Conservation (phyloP, 2,888 invertebrate genomes). For the Atethmia centrago region DNA sequence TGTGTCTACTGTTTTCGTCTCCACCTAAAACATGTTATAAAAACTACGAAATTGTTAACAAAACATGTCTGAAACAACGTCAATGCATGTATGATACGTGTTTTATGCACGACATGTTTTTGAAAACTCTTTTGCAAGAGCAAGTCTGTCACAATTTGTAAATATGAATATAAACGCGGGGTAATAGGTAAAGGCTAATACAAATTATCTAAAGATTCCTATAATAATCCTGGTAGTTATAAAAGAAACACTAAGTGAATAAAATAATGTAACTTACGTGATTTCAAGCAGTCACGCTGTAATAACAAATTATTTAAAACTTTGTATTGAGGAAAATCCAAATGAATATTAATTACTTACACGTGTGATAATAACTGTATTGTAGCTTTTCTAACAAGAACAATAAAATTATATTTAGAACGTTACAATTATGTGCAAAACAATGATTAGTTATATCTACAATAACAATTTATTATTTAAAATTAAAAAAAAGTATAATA, state of each 20-base stretch:
- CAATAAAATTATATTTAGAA: not conserved
- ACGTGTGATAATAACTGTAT: not conserved
- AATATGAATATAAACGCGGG: not conserved
- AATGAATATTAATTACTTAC: slow-evolving; percentile 5
- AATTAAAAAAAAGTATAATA: no score
- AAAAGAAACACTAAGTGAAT: not conserved
- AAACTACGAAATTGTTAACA: no score
- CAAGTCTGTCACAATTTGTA: no score
- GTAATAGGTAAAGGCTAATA: no score
- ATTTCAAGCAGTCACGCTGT: not conserved
- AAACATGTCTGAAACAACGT: no score
- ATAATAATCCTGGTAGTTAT: not conserved
- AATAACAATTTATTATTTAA: no score
- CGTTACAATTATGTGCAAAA: not conserved
- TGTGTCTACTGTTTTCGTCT: no score
- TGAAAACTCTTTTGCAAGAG: no score
- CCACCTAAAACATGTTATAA: no score
- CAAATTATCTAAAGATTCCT: not conserved
- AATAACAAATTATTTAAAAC: not conserved
- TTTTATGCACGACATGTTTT: no score
- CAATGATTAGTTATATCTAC: not conserved
- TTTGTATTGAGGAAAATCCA: slow-evolving; percentile 16
- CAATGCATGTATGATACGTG: no score
- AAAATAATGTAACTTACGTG: not conserved
- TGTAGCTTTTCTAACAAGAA: not conserved